Evolutionary conservation across 2,797 vertebrate species (phyloP), one percentile per base, ranked within the genome.

Genomic region (Neosilurus mollespiculum): DNA sequence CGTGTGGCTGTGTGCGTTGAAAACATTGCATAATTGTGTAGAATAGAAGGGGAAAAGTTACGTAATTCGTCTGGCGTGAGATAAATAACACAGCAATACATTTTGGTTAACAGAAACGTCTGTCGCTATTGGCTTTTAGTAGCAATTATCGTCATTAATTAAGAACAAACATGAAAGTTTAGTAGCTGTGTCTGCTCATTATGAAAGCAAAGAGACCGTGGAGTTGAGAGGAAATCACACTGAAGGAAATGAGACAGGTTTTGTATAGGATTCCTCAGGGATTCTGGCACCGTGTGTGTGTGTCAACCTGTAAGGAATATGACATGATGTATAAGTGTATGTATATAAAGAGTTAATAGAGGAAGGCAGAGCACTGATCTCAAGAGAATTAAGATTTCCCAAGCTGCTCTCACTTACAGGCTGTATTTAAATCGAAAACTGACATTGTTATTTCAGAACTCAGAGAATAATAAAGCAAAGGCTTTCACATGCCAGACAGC

Each of bases 21-120:
- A 83, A 84, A 78, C 66, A 71, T 87, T 86, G 86, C 87, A 88
- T 85, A 87, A 85, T 81, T 64, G 77, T 1, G 15, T 30, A 30
- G 43, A 20, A 78, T 81, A 73, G 22, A 75, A 67, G 3, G 11
- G 30, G 75, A 53, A 76, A 56, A 66, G 76, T 24, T 20, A 80
- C 16, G 7, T 62, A 37, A 65, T 79, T 79, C 11, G 62, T 56
- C 65, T 14, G 61, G 30, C 30, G 75, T 66, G 61, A 49, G 22
- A 73, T 64, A 26, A 76, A 54, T 18, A 30, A 12, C 26, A 30
- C 18, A 59, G 30, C 56, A n/a, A 22, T 22, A 59, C 18, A 34
- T 78, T 86, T 65, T 71, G 14, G 56, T 82, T 78, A n/a, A 77
- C 14, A 18, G 34, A 73, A 72, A 81, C 11, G 26, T 62, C 56